Conservation (phyloP, 2,888 invertebrate species). For the Lobophora halterata region DNA sequence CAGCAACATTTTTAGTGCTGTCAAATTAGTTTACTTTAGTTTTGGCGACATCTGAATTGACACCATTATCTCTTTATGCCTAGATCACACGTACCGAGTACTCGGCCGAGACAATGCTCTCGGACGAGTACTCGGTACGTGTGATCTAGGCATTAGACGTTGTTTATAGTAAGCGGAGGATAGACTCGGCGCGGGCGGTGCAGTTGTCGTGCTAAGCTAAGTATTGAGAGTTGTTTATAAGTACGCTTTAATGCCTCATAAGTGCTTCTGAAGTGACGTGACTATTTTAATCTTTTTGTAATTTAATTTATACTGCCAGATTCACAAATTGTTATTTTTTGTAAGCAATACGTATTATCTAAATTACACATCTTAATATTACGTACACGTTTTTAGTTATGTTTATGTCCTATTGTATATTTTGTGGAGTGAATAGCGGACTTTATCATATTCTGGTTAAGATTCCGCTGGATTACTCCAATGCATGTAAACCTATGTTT, state of each 20-base stretch:
- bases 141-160: too few species aligned
- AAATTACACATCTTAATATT: constrained; percentile 63
- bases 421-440: constrained; percentile 36
- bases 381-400: constrained; percentile 67
- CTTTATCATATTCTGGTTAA: constrained; percentile 14
- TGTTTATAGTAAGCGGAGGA: constrained; percentile 40
- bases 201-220: constrained; percentile 36
- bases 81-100: too few species aligned
- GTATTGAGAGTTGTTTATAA: constrained; percentile 61
- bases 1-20: too few species aligned
- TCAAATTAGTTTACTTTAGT: too few species aligned
- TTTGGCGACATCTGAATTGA: too few species aligned
- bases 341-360: constrained; percentile 56
- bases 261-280: constrained; percentile 71
- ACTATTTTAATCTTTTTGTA: constrained; percentile 57
- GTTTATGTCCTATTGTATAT: constrained; percentile 61
- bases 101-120: too few species aligned
- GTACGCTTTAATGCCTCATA: constrained; percentile 73
- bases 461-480: constrained; percentile 54
- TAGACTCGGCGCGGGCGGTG: constrained; percentile 38
- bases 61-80: too few species aligned
- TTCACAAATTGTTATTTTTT: constrained; percentile 70
- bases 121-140: too few species aligned
- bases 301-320: constrained; percentile 69
- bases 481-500: constrained; percentile 74